These are phyloP conservation scores for Scomberomorus guttatus DNA, from an alignment of 2,797 vertebrate species.

Conservation along the genomic window DNA sequence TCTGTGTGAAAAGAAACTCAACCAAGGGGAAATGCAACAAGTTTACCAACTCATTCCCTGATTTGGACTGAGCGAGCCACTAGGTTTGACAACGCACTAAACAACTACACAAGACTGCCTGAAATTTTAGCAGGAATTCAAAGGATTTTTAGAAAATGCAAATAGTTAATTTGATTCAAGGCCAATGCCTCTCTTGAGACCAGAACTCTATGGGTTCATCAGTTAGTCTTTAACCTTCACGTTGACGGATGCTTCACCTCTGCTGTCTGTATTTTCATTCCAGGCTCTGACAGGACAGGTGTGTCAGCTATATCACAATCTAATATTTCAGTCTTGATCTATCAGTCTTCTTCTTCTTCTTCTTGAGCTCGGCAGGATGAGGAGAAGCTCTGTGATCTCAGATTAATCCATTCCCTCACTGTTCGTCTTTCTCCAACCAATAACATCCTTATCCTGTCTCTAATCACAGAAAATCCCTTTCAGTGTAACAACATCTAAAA, in stretches of 20 bases:
- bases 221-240: neutral
- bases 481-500: constrained; percentile 19
- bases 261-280: neutral
- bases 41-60: too few species aligned
- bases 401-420: neutral
- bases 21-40: too few species aligned
- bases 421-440: neutral
- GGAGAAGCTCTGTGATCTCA: neutral
- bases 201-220: neutral
- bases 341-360: neutral
- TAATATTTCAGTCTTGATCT: neutral
- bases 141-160: too few species aligned
- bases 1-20: too few species aligned
- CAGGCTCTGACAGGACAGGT: neutral
- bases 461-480: constrained; percentile 12
- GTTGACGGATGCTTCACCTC: neutral
- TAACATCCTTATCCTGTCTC: neutral
- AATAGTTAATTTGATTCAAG: neutral
- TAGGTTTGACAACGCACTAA: too few species aligned
- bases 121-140: too few species aligned
- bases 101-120: too few species aligned
- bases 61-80: too few species aligned
- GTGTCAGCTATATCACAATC: neutral
- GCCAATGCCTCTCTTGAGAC: neutral
- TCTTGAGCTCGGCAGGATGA: neutral